phyloP scores from a whole-genome alignment of 2,888 invertebrate genomes.

The Drosophila rubida region DNA sequence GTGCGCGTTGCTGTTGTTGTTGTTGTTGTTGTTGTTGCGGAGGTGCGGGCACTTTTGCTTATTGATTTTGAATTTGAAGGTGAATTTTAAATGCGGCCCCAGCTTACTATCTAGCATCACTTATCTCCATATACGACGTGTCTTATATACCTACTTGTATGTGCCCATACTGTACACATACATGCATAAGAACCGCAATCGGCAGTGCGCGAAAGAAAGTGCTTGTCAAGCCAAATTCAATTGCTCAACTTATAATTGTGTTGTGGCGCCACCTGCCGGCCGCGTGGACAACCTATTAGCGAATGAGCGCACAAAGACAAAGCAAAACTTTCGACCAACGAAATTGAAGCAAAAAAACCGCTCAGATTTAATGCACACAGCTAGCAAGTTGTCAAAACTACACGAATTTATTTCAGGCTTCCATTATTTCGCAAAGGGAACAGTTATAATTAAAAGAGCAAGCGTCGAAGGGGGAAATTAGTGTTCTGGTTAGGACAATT shows the following conservation, averaged over 20 bases:
- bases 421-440: too few species aligned
- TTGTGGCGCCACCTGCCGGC: constrained; percentile 29
- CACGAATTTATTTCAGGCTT: too few species aligned
- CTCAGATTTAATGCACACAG: too few species aligned
- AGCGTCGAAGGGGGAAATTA: too few species aligned
- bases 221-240: constrained; percentile 28
- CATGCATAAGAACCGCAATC: background rate
- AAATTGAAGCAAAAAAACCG: too few species aligned
- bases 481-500: too few species aligned
- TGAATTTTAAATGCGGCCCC: constrained; percentile 57
- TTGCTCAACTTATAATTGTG: constrained; percentile 37
- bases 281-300: constrained; percentile 4
- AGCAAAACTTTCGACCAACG: background rate
- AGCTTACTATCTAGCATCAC: constrained; percentile 29
- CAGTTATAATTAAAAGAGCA: too few species aligned
- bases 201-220: constrained; percentile 16
- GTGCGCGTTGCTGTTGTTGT: constrained; percentile 13
- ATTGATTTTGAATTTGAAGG: constrained; percentile 69
- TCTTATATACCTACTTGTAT: too few species aligned
- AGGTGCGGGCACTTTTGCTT: constrained; percentile 55
- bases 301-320: background rate
- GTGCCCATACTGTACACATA: background rate
- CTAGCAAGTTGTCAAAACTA: too few species aligned
- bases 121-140: constrained; percentile 16
- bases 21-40: constrained; percentile 15